A percentile compares a stretch with the other conserved stretches of the same genome.
These are phyloP conservation scores for Hedya salicella DNA, from an alignment of 2,888 invertebrate species.

Conservation along the genomic window DNA sequence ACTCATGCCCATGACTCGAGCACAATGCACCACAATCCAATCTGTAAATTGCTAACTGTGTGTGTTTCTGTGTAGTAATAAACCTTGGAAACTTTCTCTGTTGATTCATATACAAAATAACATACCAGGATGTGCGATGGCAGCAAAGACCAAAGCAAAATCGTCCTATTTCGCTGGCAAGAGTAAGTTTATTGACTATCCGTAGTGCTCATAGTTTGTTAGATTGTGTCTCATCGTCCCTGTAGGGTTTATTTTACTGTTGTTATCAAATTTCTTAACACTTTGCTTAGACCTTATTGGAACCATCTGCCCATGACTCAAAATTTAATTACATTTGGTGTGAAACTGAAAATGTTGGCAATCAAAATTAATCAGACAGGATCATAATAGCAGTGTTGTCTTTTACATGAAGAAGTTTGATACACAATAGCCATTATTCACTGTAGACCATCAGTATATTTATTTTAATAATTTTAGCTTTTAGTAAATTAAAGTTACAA, in stretches of 20 bases:
- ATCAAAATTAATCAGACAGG: conserved; percentile 1
- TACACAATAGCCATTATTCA: conserved; percentile 27
- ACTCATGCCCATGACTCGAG: conserved; percentile 32
- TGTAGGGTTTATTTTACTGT: conserved; percentile 21
- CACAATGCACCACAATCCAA: conserved; percentile 23
- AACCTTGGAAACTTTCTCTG: conserved; percentile 33
- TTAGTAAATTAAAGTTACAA: neutral
- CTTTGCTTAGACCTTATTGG: conserved; percentile 16
- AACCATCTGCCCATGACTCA: conserved; percentile 10
- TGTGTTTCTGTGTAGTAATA: conserved; percentile 24
- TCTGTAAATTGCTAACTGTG: conserved; percentile 12
- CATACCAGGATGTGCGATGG: conserved; percentile 40
- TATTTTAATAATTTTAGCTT: conserved; percentile 9
- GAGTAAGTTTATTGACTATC: conserved; percentile 38
- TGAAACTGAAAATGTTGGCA: neutral
- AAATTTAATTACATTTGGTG: neutral
- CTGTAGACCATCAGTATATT: conserved; percentile 3
- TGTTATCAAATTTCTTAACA: conserved; percentile 41
- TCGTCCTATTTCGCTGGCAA: conserved; percentile 42
- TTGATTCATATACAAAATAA: conserved; percentile 31
- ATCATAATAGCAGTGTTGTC: conserved; percentile 2
- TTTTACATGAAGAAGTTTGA: conserved; percentile 28
- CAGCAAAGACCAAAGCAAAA: conserved; percentile 42
- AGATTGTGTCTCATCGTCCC: conserved; percentile 36
- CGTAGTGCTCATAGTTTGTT: conserved; percentile 33